These are phyloP conservation scores for Orthosia incerta DNA, from an alignment of 2,888 invertebrate species.

Conservation along the genomic window DNA sequence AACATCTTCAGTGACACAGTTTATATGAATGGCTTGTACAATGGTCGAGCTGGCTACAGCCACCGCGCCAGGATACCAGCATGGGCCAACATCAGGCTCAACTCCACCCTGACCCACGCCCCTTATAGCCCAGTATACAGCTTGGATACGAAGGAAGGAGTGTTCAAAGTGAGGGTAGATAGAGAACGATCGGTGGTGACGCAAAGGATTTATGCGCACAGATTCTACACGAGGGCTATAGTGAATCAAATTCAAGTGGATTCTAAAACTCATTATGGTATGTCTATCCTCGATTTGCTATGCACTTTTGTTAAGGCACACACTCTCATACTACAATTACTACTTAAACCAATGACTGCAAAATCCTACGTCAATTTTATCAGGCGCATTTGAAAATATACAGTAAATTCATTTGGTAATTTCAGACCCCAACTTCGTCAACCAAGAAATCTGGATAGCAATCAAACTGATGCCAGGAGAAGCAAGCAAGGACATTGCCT, in stretches of 20 bases:
- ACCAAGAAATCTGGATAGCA: slow-evolving; percentile 87
- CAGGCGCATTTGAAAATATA: neutral
- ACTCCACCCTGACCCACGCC: slow-evolving; percentile 83
- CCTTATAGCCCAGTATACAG: slow-evolving; percentile 85
- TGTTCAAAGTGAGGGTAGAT: slow-evolving; percentile 87
- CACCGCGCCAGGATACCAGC: slow-evolving; percentile 92
- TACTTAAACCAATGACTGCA: no score
- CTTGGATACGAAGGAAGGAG: slow-evolving; percentile 86
- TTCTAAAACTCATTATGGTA: slow-evolving; percentile 83
- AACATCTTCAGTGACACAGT: slow-evolving; percentile 91
- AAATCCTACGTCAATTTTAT: neutral
- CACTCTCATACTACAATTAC: no score
- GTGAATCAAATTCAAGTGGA: slow-evolving; percentile 88
- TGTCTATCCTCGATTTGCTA: neutral
- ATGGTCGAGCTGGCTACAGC: slow-evolving; percentile 90
- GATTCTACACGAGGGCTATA: slow-evolving; percentile 87
- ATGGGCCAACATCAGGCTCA: slow-evolving; percentile 90
- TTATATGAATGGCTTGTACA: slow-evolving; percentile 92
- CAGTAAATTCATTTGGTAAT: slow-evolving; percentile 5
- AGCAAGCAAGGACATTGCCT: slow-evolving; percentile 83
- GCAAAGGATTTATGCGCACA: slow-evolving; percentile 88
- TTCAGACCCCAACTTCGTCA: slow-evolving; percentile 86
- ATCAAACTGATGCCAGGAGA: slow-evolving; percentile 84
- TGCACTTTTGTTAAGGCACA: neutral
- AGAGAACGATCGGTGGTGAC: slow-evolving; percentile 87